Evolutionary conservation across 2,888 invertebrate genomes (phyloP), one percentile per base, ranked within the genome.

Genomic region (Enoplolaimus lenunculus): DNA sequence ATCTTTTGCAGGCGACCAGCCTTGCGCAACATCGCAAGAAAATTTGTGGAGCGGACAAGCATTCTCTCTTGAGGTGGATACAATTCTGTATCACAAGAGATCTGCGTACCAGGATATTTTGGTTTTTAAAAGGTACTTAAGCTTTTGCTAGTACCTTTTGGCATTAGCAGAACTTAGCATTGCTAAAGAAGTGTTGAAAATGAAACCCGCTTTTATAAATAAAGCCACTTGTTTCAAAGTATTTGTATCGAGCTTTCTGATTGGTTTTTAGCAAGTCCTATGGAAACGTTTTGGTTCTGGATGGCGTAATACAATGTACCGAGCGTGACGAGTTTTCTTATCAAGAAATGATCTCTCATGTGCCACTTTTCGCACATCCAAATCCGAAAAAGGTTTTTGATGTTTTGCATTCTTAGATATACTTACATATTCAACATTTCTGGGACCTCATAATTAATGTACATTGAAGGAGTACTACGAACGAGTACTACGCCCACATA

Each of bases 291-390:
- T 83, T 98, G 66, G 88, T 94, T 1, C 83, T 98, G 60, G 97
- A 98, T 83, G 94, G 93, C 31, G 90, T 95, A 33, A 93, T 98
- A 75, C 98, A 98, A 80, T 94, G 93, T 78, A 91, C 95, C 0
- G 89, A 95, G 81, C 86, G 87, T 76, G 98, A 98, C 84, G 98
- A 98, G 82, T 94, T 91, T 82, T 87, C 94, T 0, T 98, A 98
- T 82, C 97, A 97, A 82, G 98, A 98, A 84, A 95, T 95, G 94
- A 91, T 98, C 76, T 87, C 93, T 0, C 93, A 93, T 81, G 82
- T 98, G 65, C 93, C 98, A 0, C 83, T 98, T 1, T 91, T 90
- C 80, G 88, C 88, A 75, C 98, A 98, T 82, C 88, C 89, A 2
- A 87, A 89, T 77, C 98, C 98, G 0, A 87, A 89, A 79, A 89